Conservation (phyloP, 2,797 vertebrate species). For the Rhinophrynus dorsalis region DNA sequence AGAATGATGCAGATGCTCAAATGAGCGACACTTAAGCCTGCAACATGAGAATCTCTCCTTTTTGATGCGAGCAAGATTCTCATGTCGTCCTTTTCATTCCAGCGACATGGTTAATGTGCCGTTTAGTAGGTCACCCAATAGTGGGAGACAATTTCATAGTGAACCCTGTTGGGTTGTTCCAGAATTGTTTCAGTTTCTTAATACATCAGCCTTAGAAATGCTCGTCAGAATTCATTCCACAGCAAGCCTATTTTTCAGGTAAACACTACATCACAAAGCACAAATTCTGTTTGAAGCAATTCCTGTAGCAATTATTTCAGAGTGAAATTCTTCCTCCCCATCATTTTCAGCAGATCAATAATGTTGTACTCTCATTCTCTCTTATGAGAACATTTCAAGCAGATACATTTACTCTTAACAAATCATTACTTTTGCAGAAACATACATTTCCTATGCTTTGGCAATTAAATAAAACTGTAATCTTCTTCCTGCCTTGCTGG, state of each 20-base stretch:
- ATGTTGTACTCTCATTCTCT: neutral
- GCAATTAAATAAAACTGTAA: slow-evolving; percentile 23
- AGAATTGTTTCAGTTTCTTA: no score
- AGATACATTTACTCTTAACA: slow-evolving; percentile 23
- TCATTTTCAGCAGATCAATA: slow-evolving; percentile 11
- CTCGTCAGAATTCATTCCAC: neutral
- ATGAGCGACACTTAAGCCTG: no score
- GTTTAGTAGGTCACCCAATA: no score
- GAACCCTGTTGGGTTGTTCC: no score
- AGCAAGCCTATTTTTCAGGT: neutral
- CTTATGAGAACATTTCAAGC: slow-evolving; percentile 1
- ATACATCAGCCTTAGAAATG: no score
- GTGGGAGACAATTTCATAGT: no score
- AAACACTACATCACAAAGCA: slow-evolving; percentile 3
- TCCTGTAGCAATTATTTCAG: slow-evolving; percentile 18
- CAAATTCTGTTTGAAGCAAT: neutral
- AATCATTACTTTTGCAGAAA: slow-evolving; percentile 41
- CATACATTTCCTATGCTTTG: slow-evolving; percentile 3
- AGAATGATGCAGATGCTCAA: no score
- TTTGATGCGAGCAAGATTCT: no score
- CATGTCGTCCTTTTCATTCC: no score
- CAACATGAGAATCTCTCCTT: no score
- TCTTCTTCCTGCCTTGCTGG: slow-evolving; percentile 9
- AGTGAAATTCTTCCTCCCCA: neutral
- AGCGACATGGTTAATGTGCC: no score